phyloP scores from a whole-genome alignment of 2,113 vertebrate species.

The Dendropsophus ebraccatus region DNA sequence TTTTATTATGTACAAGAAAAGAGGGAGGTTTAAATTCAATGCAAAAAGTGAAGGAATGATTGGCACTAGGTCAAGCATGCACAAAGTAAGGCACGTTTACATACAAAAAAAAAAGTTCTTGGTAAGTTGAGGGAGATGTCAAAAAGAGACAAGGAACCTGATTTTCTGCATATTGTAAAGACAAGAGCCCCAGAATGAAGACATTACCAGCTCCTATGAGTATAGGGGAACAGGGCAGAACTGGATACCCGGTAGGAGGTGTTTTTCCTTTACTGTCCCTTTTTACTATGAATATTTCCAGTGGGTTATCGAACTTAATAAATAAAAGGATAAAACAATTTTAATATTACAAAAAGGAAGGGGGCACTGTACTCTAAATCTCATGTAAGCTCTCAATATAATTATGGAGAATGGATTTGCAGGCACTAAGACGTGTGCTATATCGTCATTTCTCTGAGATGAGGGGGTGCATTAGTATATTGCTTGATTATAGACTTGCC shows the following conservation, averaged over 20 bases:
- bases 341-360: not conserved
- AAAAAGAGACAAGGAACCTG: not conserved
- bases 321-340: not conserved
- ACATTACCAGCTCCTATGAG: not conserved
- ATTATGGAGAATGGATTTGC: not conserved
- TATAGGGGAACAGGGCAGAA: not conserved
- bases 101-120: slow-evolving; percentile 17
- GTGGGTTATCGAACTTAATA: not conserved
- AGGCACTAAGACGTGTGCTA: not conserved
- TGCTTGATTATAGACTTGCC: not conserved
- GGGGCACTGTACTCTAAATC: not conserved
- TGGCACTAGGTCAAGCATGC: slow-evolving; percentile 33
- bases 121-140: not conserved
- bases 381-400: not conserved
- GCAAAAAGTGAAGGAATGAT: slow-evolving; percentile 4
- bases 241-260: too few species aligned
- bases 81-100: slow-evolving; percentile 43
- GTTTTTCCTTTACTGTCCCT: not conserved
- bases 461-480: not conserved
- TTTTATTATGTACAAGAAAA: not conserved
- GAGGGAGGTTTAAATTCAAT: not conserved
- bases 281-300: not conserved
- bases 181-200: not conserved
- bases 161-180: not conserved
- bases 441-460: not conserved